Conservation (phyloP, 2,888 invertebrate genomes). For the Drosophila putrida region DNA sequence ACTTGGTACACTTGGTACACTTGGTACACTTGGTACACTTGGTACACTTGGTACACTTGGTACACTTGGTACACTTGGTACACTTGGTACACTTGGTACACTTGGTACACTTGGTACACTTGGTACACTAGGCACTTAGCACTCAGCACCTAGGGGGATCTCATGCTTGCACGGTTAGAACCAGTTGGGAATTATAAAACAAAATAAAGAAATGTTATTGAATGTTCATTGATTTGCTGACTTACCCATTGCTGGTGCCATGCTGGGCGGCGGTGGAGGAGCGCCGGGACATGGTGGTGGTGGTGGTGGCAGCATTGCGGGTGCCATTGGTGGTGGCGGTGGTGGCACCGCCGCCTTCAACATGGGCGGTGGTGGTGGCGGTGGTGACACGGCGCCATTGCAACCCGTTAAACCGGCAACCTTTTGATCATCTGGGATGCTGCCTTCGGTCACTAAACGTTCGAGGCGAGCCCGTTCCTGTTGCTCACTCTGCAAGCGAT, state of each 20-base stretch:
- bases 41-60: no score
- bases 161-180: no score
- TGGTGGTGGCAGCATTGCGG: conserved; percentile 86
- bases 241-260: conserved; percentile 85
- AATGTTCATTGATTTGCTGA: background rate
- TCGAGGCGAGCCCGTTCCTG: conserved; percentile 93
- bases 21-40: no score
- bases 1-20: no score
- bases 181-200: no score
- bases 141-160: no score
- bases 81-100: no score
- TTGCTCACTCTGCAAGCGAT: conserved; percentile 90
- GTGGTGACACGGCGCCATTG: conserved; percentile 87
- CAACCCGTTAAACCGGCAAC: conserved; percentile 87
- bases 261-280: conserved; percentile 84
- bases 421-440: conserved; percentile 97
- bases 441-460: conserved; percentile 94
- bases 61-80: no score
- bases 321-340: conserved; percentile 84
- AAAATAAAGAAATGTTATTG: no score
- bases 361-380: conserved; percentile 83
- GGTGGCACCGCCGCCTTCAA: conserved; percentile 82
- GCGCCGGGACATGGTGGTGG: conserved; percentile 86
- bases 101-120: no score
- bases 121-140: no score